A percentile compares a stretch with the other conserved stretches of the same genome.
Evolutionary conservation across 2,888 invertebrate species (phyloP).

Genomic region (Nemapogon koenigi): DNA sequence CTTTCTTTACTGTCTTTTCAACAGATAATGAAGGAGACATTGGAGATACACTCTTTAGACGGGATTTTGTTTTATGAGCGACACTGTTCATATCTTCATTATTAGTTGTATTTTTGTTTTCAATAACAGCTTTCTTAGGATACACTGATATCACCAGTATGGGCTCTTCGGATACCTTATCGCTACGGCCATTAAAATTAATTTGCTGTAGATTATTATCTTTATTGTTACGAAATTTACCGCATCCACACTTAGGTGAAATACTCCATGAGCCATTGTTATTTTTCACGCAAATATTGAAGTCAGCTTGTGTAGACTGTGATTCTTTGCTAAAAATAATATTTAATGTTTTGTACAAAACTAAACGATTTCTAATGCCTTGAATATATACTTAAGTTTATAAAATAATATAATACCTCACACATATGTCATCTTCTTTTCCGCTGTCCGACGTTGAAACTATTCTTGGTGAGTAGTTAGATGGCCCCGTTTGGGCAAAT

Average conservation of each 20-base stretch:
- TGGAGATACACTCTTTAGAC: too few relatives aligned
- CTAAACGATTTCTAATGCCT: too few relatives aligned
- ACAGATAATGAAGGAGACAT: too few relatives aligned
- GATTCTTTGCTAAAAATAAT: slow-evolving; percentile 26
- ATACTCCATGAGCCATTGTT: background rate
- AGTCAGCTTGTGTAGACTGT: slow-evolving; percentile 39
- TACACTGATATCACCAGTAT: slow-evolving; percentile 50
- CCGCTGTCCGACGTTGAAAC: too few relatives aligned
- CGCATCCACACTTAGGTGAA: background rate
- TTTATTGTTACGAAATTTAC: too few relatives aligned
- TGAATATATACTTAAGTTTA: too few relatives aligned
- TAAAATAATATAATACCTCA: too few relatives aligned
- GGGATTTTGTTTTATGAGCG: background rate
- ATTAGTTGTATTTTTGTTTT: background rate
- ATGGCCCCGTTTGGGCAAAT: too few relatives aligned
- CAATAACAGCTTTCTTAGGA: slow-evolving; percentile 30
- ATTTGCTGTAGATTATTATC: too few relatives aligned
- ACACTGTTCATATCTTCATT: background rate
- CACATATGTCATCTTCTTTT: too few relatives aligned
- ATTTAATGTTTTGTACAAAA: too few relatives aligned
- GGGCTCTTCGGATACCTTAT: slow-evolving; percentile 22
- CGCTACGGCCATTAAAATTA: slow-evolving; percentile 14
- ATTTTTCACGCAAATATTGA: slow-evolving; percentile 18
- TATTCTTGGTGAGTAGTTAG: too few relatives aligned
- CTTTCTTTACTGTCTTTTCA: background rate